phyloP scores from a whole-genome alignment of 2,888 invertebrate genomes.

The Octodonta nipae region DNA sequence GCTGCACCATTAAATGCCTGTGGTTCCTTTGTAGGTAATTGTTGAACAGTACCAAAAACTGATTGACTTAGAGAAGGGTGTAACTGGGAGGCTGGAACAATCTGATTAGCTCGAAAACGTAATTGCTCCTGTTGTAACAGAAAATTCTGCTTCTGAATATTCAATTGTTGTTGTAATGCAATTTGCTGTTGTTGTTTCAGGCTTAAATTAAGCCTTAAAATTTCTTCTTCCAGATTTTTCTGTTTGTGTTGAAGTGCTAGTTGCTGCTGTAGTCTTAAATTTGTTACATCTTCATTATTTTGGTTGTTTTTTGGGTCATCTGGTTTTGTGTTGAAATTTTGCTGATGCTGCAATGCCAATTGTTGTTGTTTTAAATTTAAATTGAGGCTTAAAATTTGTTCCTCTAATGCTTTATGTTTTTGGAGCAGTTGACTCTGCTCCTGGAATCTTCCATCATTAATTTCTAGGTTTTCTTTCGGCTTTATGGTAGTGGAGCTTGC shows the following conservation, averaged over 20 bases:
- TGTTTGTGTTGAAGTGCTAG: conserved; percentile 51
- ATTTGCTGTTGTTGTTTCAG: conserved; percentile 34
- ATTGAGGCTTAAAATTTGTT: too few species aligned
- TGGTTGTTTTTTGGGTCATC: not conserved
- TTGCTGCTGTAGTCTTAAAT: conserved; percentile 17
- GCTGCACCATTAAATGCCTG: conserved; percentile 4
- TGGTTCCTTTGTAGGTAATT: conserved; percentile 4
- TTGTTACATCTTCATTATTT: conserved; percentile 2
- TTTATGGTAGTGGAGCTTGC: not conserved
- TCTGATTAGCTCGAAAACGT: conserved; percentile 30
- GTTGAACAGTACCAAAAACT: conserved; percentile 6
- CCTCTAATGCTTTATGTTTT: not conserved
- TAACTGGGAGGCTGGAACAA: too few species aligned
- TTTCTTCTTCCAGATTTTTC: conserved; percentile 54
- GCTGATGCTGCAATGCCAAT: not conserved
- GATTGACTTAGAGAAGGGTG: conserved; percentile 16
- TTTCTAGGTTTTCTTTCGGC: too few species aligned
- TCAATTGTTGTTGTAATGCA: conserved; percentile 31
- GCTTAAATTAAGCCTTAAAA: conserved; percentile 46
- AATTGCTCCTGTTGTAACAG: conserved; percentile 40
- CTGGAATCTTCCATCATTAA: conserved; percentile 4
- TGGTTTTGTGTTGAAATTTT: too few species aligned
- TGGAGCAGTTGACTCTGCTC: not conserved
- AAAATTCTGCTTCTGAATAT: too few species aligned
- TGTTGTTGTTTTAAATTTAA: not conserved